Percentiles rank a stretch among this genome's conserved stretches.
Conservation (phyloP, 2,888 invertebrate genomes). For the Bellardia bayeri region DNA sequence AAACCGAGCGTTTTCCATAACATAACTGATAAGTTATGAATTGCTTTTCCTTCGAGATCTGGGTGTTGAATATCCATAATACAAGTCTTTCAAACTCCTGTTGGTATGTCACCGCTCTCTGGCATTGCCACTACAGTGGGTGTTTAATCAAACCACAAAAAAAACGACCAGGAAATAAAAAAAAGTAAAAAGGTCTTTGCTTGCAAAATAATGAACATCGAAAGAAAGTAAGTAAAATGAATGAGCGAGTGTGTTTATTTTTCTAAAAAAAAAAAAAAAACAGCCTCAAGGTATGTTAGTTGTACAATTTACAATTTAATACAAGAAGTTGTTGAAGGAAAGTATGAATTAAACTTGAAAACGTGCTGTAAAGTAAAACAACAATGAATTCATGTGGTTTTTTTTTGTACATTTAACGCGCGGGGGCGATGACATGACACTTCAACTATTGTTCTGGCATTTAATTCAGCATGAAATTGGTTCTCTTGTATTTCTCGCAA, state of each 20-base stretch:
- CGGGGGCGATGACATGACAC: constrained; percentile 81
- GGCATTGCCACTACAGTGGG: constrained; percentile 3
- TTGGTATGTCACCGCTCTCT: not conserved
- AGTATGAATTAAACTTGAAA: constrained; percentile 68
- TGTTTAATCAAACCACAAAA: constrained; percentile 56
- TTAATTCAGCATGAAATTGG: constrained; percentile 83
- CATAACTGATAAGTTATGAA: no score
- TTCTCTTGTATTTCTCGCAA: constrained; percentile 76
- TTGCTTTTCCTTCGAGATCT: no score
- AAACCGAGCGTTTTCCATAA: no score
- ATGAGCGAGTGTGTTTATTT: constrained; percentile 9
- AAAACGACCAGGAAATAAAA: not conserved
- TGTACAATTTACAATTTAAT: constrained; percentile 72
- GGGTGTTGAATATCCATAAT: not conserved
- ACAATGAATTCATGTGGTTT: constrained; percentile 59
- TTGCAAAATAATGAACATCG: constrained; percentile 62
- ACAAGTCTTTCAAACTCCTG: constrained; percentile 31
- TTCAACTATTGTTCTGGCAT: constrained; percentile 82
- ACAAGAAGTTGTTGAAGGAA: constrained; percentile 65
- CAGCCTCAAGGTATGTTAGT: constrained; percentile 69
- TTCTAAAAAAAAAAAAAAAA: constrained; percentile 31
- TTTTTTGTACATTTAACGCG: constrained; percentile 24
- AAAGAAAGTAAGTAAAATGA: constrained; percentile 57
- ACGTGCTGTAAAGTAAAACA: constrained; percentile 47
- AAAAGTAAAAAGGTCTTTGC: constrained; percentile 49